Evolutionary conservation across 2,113 vertebrate genomes (phyloP).

Genomic region (Anolis sagrei): DNA sequence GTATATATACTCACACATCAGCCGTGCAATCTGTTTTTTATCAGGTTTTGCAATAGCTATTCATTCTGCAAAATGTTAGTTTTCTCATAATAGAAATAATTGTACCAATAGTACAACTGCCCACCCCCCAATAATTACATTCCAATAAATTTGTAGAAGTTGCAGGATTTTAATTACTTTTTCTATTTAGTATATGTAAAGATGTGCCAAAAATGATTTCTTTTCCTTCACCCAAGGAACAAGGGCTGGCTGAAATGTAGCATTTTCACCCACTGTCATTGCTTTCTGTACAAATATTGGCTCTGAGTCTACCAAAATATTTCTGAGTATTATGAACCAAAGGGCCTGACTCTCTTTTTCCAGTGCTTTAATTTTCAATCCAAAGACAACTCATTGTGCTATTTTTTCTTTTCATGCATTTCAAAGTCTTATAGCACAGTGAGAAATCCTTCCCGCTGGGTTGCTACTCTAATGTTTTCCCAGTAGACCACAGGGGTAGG

Average conservation of each 20-base stretch:
- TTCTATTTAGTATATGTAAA: conserved; percentile 63
- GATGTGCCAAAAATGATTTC: conserved; percentile 52
- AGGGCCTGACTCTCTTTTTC: conserved; percentile 49
- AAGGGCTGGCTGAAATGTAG: conserved; percentile 36
- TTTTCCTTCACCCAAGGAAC: conserved; percentile 27
- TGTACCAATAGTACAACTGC: conserved; percentile 72
- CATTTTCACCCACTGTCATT: conserved; percentile 40
- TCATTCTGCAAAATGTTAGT: conserved; percentile 74
- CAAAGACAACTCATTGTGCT: conserved; percentile 43
- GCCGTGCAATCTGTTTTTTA: conserved; percentile 78
- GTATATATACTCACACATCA: conserved; percentile 76
- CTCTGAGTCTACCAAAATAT: conserved; percentile 45
- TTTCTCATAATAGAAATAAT: conserved; percentile 76
- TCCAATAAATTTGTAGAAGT: conserved; percentile 59
- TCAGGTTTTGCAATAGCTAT: conserved; percentile 73
- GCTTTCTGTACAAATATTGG: conserved; percentile 59
- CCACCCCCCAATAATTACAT: conserved; percentile 70
- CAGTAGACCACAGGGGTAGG: neutral
- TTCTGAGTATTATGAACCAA: conserved; percentile 59
- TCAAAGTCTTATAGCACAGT: conserved; percentile 23
- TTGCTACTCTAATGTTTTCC: conserved; percentile 24
- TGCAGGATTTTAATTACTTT: conserved; percentile 65
- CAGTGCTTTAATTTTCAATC: conserved; percentile 50
- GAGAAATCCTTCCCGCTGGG: fast-evolving
- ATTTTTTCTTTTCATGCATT: conserved; percentile 13